Evolutionary conservation across 1,140 invertebrate genomes (phyloP).

Genomic region (Sweltsa coloradensis): DNA sequence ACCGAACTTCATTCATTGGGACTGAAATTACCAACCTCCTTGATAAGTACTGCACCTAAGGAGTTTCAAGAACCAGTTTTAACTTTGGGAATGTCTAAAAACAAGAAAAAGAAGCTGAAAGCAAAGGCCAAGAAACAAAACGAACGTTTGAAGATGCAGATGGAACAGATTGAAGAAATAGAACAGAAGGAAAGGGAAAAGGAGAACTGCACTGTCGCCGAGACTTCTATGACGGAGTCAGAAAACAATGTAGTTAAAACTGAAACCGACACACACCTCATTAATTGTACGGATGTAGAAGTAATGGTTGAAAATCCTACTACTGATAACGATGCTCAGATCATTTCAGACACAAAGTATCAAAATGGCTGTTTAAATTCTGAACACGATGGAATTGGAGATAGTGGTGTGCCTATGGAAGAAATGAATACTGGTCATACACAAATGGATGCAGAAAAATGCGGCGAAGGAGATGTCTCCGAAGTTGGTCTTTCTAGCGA

Average conservation of each 20-base stretch:
- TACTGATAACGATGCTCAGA: too few relatives aligned
- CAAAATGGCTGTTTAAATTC: constrained; percentile 13
- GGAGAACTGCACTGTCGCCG: neutral
- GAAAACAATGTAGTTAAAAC: too few relatives aligned
- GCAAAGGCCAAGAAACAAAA: constrained; percentile 93
- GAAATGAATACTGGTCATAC: too few relatives aligned
- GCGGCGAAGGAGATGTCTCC: too few relatives aligned
- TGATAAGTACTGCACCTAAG: constrained; percentile 85
- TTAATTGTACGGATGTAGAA: neutral
- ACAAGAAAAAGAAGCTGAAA: constrained; percentile 96
- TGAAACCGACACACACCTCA: too few relatives aligned
- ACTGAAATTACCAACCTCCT: constrained; percentile 73
- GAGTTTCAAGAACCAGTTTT: constrained; percentile 66
- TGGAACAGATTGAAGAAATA: constrained; percentile 72
- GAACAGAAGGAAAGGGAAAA: constrained; percentile 37
- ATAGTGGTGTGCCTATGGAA: too few relatives aligned
- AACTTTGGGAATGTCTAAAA: constrained; percentile 88
- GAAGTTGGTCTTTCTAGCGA: too few relatives aligned
- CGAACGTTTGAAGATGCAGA: constrained; percentile 82
- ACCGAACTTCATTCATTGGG: constrained; percentile 79
- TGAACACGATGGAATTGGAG: too few relatives aligned
- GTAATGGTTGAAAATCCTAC: constrained; percentile 27
- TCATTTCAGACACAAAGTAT: too few relatives aligned
- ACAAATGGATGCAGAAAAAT: too few relatives aligned
- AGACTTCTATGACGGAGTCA: constrained; percentile 8